Conservation (phyloP, 2,113 vertebrate genomes). For the Triplophysa rosa region DNA sequence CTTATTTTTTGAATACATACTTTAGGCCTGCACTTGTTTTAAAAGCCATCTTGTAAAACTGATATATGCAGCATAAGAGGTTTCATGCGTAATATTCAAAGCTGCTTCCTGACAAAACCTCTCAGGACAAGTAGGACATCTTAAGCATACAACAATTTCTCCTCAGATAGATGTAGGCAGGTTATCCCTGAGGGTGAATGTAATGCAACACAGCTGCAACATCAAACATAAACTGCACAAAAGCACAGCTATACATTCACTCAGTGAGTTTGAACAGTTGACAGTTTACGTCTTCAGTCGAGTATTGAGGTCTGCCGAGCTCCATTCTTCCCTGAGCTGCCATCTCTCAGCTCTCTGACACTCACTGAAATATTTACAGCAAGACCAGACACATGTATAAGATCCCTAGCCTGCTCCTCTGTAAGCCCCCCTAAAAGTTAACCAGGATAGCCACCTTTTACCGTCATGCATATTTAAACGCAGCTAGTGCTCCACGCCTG, state of each 20-base stretch:
- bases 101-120: conserved; percentile 1
- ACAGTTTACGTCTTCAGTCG: conserved; percentile 49
- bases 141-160: conserved; percentile 1
- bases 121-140: background rate
- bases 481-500: conserved; percentile 34
- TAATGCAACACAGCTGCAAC: conserved; percentile 30
- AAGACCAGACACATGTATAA: conserved; percentile 51
- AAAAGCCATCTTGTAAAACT: background rate
- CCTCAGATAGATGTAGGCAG: background rate
- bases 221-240: conserved; percentile 27
- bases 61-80: no score
- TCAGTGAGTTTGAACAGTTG: conserved; percentile 47
- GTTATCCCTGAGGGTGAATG: conserved; percentile 27
- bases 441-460: conserved; percentile 55
- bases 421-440: conserved; percentile 36
- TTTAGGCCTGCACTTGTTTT: conserved; percentile 36
- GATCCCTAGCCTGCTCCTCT: conserved; percentile 48
- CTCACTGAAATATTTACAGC: conserved; percentile 68
- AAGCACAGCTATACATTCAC: background rate
- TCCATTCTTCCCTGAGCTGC: conserved; percentile 22
- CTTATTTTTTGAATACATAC: background rate
- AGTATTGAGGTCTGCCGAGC: conserved; percentile 21
- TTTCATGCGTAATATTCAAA: background rate
- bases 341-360: conserved; percentile 54
- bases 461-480: conserved; percentile 64